Evolutionary conservation across 2,888 invertebrate genomes (phyloP).

Genomic region (Torymus aiolomorphi): DNA sequence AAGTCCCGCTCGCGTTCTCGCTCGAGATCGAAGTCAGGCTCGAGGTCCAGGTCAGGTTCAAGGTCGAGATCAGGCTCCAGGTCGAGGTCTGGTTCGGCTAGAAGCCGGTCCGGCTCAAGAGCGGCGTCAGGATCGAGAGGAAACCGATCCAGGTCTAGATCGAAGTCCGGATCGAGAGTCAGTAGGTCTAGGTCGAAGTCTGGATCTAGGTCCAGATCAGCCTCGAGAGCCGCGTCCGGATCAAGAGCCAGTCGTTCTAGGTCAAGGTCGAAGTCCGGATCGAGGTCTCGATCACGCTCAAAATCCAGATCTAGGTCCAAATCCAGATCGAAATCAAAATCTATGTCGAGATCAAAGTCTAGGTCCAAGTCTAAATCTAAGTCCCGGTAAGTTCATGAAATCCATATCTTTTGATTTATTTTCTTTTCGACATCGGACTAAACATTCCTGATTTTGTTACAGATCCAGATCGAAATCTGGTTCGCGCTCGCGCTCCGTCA

Average conservation of each 20-base stretch:
- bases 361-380: not conserved
- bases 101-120: slow-evolving; percentile 60
- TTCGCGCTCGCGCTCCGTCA: slow-evolving; percentile 73
- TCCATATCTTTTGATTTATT: too few species aligned
- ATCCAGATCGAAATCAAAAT: slow-evolving; percentile 64
- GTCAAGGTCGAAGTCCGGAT: slow-evolving; percentile 74
- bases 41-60: slow-evolving; percentile 67
- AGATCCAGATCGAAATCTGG: slow-evolving; percentile 56
- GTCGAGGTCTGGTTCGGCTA: slow-evolving; percentile 63
- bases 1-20: too few species aligned
- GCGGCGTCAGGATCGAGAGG: slow-evolving; percentile 35
- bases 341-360: slow-evolving; percentile 68
- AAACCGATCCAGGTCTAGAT: slow-evolving; percentile 55
- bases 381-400: too few species aligned
- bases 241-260: slow-evolving; percentile 61
- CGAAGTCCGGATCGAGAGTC: slow-evolving; percentile 63
- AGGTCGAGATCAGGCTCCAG: slow-evolving; percentile 67
- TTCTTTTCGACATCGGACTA: too few species aligned
- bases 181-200: slow-evolving; percentile 4
- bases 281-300: slow-evolving; percentile 74
- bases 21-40: slow-evolving; percentile 71
- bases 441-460: too few species aligned
- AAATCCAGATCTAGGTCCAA: slow-evolving; percentile 69
- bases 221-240: slow-evolving; percentile 66
- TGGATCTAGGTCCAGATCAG: slow-evolving; percentile 11